A percentile compares a stretch with the other conserved stretches of the same genome.
Evolutionary conservation across 2,797 vertebrate genomes (phyloP).

Genomic region (Megalops cyprinoides): DNA sequence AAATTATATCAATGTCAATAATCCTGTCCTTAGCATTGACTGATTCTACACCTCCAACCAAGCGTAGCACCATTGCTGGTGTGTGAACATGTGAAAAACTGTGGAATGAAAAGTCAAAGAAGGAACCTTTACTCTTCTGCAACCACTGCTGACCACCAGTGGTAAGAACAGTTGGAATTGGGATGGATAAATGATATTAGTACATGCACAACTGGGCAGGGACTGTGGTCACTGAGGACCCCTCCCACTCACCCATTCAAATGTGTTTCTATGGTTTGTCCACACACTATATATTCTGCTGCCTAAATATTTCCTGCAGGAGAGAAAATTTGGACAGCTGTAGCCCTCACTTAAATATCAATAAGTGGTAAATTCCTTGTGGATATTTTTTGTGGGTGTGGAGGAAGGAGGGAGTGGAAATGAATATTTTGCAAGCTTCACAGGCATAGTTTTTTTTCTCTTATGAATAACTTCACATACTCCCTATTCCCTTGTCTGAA

Average conservation of each 20-base stretch:
- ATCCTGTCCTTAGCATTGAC: no score
- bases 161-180: neutral
- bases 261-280: neutral
- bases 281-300: neutral
- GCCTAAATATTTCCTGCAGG: neutral
- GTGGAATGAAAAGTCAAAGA: no score
- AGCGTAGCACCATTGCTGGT: no score
- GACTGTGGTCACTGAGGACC: neutral
- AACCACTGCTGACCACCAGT: neutral
- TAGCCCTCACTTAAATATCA: neutral
- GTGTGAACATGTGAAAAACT: no score
- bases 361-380: neutral
- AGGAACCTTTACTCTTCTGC: no score
- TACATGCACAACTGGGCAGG: neutral
- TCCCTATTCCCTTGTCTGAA: neutral
- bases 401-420: neutral
- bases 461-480: neutral
- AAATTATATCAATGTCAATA: no score
- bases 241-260: neutral
- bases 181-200: neutral
- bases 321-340: neutral
- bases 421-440: neutral
- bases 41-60: no score
- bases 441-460: neutral
- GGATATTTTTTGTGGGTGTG: neutral